These are phyloP conservation scores for Vireo altiloquus DNA, from an alignment of 2,113 vertebrate species.

Conservation along the genomic window DNA sequence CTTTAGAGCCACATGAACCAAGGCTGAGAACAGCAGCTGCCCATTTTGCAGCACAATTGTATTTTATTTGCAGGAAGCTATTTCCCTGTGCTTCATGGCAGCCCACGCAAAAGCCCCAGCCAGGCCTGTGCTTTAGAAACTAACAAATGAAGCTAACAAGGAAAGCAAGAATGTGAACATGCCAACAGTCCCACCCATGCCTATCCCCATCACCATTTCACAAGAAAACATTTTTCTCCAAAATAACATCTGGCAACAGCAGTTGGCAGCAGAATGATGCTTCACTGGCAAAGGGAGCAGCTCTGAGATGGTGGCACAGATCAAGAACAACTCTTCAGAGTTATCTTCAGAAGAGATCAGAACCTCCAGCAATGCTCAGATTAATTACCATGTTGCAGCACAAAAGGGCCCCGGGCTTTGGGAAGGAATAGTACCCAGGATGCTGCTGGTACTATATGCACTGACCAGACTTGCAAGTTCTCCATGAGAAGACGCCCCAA, in stretches of 20 bases:
- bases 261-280: background rate
- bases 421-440: background rate
- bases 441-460: background rate
- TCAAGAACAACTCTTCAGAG: background rate
- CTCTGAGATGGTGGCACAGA: background rate
- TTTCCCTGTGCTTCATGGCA: background rate
- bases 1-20: background rate
- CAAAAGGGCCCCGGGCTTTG: background rate
- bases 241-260: background rate
- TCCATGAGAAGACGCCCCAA: rapidly evolving
- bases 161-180: background rate
- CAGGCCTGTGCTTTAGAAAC: background rate
- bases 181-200: background rate
- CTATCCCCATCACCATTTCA: background rate
- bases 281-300: background rate
- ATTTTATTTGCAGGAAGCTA: background rate
- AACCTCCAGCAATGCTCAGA: background rate
- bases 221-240: background rate
- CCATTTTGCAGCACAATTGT: background rate
- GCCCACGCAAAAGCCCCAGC: background rate
- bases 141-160: background rate
- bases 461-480: background rate
- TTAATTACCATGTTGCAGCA: background rate
- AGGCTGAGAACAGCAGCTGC: background rate
- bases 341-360: slow-evolving; percentile 9